Conservation (phyloP, 2,888 invertebrate genomes). For the Chelonus formosanus region DNA sequence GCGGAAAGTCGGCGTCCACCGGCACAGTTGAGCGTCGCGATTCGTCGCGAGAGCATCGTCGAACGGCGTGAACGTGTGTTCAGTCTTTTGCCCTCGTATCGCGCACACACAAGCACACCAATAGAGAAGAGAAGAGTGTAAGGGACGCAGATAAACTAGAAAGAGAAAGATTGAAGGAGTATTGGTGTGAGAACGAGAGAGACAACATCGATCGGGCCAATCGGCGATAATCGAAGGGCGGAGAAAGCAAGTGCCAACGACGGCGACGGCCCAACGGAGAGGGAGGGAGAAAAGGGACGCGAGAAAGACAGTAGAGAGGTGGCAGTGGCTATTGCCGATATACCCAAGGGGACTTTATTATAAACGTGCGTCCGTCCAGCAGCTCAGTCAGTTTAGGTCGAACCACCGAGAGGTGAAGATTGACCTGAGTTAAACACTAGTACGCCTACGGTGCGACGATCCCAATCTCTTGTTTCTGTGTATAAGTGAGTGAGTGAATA, state of each 20-base stretch:
- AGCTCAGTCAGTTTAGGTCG: slow-evolving; percentile 44
- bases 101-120: too few species aligned
- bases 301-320: slow-evolving; percentile 16
- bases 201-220: slow-evolving; percentile 14
- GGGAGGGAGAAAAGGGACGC: slow-evolving; percentile 25
- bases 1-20: slow-evolving; percentile 55
- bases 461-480: slow-evolving; percentile 33
- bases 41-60: slow-evolving; percentile 53
- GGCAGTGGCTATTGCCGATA: slow-evolving; percentile 31
- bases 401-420: slow-evolving; percentile 19
- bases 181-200: neutral
- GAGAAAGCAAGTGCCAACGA: slow-evolving; percentile 11
- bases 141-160: neutral
- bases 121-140: neutral
- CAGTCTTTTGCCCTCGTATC: too few species aligned
- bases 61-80: neutral
- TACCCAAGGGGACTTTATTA: slow-evolving; percentile 27
- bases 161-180: neutral
- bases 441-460: slow-evolving; percentile 13
- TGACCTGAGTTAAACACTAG: neutral
- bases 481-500: neutral
- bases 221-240: slow-evolving; percentile 29
- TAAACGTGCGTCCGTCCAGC: slow-evolving; percentile 32
- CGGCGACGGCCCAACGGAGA: neutral
- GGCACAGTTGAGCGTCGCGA: slow-evolving; percentile 58